Evolutionary conservation across 2,113 vertebrate species (phyloP).

Genomic region (Ictalurus furcatus): DNA sequence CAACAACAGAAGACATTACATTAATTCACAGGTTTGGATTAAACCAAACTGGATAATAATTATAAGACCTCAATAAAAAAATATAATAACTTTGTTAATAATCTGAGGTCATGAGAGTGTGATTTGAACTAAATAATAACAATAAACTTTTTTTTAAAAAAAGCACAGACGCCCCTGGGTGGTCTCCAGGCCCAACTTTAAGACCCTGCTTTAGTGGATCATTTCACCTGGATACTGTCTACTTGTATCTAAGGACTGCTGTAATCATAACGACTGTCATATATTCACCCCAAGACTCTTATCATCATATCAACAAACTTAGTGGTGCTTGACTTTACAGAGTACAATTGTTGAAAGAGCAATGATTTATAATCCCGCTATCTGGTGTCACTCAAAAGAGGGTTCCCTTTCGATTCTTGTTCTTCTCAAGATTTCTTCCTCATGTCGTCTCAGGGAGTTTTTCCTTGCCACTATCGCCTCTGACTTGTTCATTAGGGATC

Average conservation of each 20-base stretch:
- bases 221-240: neutral
- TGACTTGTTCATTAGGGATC: neutral
- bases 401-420: neutral
- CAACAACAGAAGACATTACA: neutral
- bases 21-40: neutral
- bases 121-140: neutral
- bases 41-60: neutral
- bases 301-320: neutral
- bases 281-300: neutral
- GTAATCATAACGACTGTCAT: neutral
- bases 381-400: neutral
- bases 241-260: neutral
- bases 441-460: neutral
- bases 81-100: neutral
- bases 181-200: neutral
- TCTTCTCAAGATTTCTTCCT: neutral
- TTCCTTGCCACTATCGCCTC: neutral
- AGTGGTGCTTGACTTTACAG: neutral
- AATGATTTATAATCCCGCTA: neutral
- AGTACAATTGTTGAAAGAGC: neutral
- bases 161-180: neutral
- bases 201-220: neutral
- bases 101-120: neutral
- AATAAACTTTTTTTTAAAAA: neutral
- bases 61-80: neutral